Base-by-base conservation (phyloP, 2,797 vertebrate genomes). In the Gobionotothen gibberifrons region DNA sequence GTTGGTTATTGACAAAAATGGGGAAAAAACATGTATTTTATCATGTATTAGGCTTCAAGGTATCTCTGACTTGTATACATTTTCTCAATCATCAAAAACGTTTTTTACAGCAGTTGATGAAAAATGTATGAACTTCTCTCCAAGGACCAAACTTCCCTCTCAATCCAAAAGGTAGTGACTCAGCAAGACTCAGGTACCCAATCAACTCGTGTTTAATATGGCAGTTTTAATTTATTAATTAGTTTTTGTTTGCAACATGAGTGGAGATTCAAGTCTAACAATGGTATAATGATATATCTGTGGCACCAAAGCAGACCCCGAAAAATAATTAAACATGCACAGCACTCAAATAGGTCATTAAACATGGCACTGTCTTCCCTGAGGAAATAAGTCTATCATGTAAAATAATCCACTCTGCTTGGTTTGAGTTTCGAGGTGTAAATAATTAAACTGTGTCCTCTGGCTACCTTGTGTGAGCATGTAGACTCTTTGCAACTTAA, bases 1-100 rank as follows among this genome's bases (percentile, higher is more conserved):
- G 9, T 17, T 19, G 55, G 2, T 17, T 36, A 51, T 7, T 64
- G 46, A 58, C n/a, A 46, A 43, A 26, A 26, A 26, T 51, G 14
- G 16, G 11, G 68, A 46, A 65, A 51, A 4, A 16, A 7, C 21
- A 55, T 19, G 14, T n/a, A 3, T 74, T 52, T 40, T 17, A 19
- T 4, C 36, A 44, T 46, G 16, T 39, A 19, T 56, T 69, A 8
- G 5, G 42, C 60, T 69, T 72, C 61, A 65, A 47, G 2, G 32
- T 61, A 72, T 81, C 74, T 76, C 26, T 63, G 26, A 71, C 58
- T 49, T 15, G 78, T 89, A 90, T 93, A 78, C 26, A 62, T 78
- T 92, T 84, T 87, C 90, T 73, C 16, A 21, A 51, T 63, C 84
- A 93, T 95, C n/a, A 90, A 94, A 91, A 61, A 93, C 94, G 85